A percentile compares a stretch with the other conserved stretches of the same genome.
Conservation (phyloP, 92 coral and sea anemone species). For the Pocillopora grandis region DNA sequence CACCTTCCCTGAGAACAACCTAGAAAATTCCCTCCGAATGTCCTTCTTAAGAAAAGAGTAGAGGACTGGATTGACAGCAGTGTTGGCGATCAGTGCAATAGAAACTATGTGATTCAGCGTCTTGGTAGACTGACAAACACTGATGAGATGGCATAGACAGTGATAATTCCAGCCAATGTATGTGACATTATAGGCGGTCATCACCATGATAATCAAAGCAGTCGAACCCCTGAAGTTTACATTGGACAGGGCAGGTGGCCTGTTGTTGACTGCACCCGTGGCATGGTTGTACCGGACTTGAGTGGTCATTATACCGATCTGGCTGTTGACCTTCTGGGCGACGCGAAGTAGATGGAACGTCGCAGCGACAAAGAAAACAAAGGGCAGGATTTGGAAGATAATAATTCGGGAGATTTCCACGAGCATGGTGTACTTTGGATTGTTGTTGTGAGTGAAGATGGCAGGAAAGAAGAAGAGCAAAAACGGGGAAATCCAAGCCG, state of each 20-base stretch:
- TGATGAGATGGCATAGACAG: background rate
- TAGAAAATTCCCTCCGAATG: background rate
- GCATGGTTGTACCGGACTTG: conserved; percentile 12
- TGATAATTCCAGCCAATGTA: conserved; percentile 6
- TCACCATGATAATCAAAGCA: background rate
- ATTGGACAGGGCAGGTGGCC: too few species aligned
- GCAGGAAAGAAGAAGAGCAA: background rate
- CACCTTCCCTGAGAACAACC: background rate
- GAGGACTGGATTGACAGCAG: conserved; percentile 14
- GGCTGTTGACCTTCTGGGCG: background rate
- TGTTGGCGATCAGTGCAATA: conserved; percentile 5
- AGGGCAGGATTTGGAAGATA: background rate
- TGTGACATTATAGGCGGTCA: conserved; percentile 10
- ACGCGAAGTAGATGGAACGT: background rate
- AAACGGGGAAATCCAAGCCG: conserved; percentile 30
- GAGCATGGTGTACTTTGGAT: conserved; percentile 14
- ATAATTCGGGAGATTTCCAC: conserved; percentile 3
- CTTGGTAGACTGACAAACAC: background rate
- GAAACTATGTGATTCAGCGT: background rate
- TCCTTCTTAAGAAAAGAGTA: conserved; percentile 10
- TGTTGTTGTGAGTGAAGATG: background rate
- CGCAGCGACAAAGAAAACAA: background rate
- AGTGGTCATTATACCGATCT: background rate
- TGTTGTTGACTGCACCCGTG: background rate
- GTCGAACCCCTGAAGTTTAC: background rate